Base-by-base conservation (phyloP, 2,113 vertebrate species). In the Archilochus colubris region DNA sequence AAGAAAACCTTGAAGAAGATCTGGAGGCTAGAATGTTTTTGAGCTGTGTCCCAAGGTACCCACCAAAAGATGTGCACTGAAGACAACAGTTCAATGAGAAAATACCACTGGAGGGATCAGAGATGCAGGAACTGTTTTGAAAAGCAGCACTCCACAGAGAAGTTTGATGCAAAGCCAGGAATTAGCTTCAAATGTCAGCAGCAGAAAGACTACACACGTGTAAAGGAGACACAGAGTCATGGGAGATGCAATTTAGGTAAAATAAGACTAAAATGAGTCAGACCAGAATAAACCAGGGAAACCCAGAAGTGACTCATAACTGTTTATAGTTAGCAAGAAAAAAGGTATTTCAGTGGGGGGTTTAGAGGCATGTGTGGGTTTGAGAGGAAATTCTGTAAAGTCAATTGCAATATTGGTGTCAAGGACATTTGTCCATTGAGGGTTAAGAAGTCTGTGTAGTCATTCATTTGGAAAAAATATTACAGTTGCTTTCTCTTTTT, bases 261-360 rank as follows among this genome's bases (percentile, higher is more conserved):
- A 82, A 89, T 77, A 74, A 89, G 91, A 75, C 36, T n/a, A 43
- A 81, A 96, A 87, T 59, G 59, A 92, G 31, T 89, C 89, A 91
- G 33, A 95, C 10, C 68, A 93, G 72, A 92, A 88, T 63, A 95
- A 93, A 93, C 20, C 30, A 94, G 82, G 77, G 82, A 94, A 89
- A 67, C 55, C 85, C 72, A 94, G 78, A 73, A 62, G 44, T 91
- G 85, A 89, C 30, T 86, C 76, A 91, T 12, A 70, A 27, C 21
- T 80, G 46, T 33, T 77, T 86, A 55, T 28, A 91, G 55, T 53
- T 54, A 73, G 61, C 9, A 68, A 91, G 27, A n/a, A 88, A 38
- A 82, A 22, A 85, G 51, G 38, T 38, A n/a, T 6, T 73, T 64
- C 59, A 76, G 3, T 46, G 21, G 18, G 16, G 10, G 9, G 33